A percentile compares a stretch with the other conserved stretches of the same genome.
Conservation (phyloP, 2,113 vertebrate species). For the Eptesicus fuscus region DNA sequence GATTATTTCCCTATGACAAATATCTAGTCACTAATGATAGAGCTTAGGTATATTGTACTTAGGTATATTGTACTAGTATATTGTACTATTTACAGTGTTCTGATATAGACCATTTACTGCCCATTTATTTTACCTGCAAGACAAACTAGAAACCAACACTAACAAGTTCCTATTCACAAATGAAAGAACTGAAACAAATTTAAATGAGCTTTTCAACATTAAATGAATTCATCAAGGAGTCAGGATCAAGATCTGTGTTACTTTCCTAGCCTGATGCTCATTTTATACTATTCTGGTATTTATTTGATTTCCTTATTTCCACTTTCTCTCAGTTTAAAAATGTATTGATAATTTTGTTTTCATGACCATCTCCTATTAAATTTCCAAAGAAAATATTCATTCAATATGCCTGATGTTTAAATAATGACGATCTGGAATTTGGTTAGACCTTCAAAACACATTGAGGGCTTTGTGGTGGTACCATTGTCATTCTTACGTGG, state of each 20-base stretch:
- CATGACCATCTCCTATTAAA: neutral
- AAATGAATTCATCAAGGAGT: neutral
- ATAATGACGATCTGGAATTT: neutral
- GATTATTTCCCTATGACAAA: neutral
- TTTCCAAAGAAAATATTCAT: neutral
- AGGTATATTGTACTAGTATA: too few species aligned
- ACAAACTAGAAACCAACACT: neutral
- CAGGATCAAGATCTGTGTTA: neutral
- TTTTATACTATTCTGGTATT: conserved; percentile 56
- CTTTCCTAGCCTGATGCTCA: conserved; percentile 45
- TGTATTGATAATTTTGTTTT: conserved; percentile 53
- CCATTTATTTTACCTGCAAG: neutral
- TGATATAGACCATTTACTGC: neutral
- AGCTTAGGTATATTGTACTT: neutral
- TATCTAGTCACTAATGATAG: neutral
- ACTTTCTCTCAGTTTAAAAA: conserved; percentile 64
- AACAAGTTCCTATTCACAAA: neutral
- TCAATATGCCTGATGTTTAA: neutral
- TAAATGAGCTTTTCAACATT: neutral
- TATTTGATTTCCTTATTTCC: conserved; percentile 67
- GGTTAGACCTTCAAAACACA: neutral
- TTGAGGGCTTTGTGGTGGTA: neutral
- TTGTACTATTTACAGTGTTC: neutral
- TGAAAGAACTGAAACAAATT: neutral
- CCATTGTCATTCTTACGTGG: neutral